phyloP scores from a whole-genome alignment of 2,888 invertebrate genomes.

The Arctia plantaginis region DNA sequence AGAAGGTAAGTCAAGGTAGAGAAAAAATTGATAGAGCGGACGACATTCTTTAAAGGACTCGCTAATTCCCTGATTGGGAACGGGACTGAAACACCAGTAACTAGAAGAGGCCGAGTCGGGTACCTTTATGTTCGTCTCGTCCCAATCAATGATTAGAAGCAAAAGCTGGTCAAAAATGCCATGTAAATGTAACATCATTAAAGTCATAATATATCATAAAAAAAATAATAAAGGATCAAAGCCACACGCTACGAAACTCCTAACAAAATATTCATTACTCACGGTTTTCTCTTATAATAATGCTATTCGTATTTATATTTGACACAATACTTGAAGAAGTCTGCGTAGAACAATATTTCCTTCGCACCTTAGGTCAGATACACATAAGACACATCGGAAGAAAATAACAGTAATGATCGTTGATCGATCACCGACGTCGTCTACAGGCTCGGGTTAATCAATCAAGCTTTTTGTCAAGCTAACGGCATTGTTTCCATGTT shows the following conservation, averaged over 20 bases:
- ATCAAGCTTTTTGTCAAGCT: conserved; percentile 65
- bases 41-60: too few relatives aligned
- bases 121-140: too few relatives aligned
- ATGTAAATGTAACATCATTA: too few relatives aligned
- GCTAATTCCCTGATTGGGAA: too few relatives aligned
- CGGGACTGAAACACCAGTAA: too few relatives aligned
- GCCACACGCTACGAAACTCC: neutral
- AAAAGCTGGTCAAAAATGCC: neutral
- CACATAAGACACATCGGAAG: conserved; percentile 49
- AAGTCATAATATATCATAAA: neutral
- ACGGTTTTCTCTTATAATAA: neutral
- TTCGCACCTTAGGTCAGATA: conserved; percentile 24
- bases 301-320: neutral
- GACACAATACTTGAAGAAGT: neutral
- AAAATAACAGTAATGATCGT: conserved; percentile 52
- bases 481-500: conserved; percentile 51
- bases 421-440: conserved; percentile 58
- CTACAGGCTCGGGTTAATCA: conserved; percentile 55
- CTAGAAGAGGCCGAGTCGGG: too few relatives aligned
- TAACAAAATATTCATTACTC: neutral
- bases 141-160: too few relatives aligned
- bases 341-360: neutral
- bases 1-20: too few relatives aligned
- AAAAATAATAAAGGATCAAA: neutral
- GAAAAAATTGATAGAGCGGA: too few relatives aligned